Conservation (phyloP, 2,888 invertebrate genomes). For the Nebria salina region DNA sequence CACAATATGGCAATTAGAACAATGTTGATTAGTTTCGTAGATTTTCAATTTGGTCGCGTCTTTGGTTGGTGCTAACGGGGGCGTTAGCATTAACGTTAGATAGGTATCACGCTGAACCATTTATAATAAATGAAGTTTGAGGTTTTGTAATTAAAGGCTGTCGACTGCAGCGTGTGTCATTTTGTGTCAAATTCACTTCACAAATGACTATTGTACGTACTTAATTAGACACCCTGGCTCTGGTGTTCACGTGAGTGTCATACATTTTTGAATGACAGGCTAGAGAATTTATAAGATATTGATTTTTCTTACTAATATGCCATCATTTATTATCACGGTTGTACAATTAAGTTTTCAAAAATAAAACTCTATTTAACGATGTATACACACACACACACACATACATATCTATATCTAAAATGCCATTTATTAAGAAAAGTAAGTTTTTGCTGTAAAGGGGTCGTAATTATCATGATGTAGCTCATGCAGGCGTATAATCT, state of each 20-base stretch:
- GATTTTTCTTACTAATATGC: too few species aligned
- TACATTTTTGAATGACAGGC: background rate
- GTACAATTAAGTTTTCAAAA: too few species aligned
- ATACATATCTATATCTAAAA: too few species aligned
- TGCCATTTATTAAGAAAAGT: too few species aligned
- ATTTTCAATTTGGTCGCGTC: conserved; percentile 23
- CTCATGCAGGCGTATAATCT: too few species aligned
- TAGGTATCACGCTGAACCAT: conserved; percentile 40
- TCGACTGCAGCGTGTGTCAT: conserved; percentile 44
- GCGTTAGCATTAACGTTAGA: conserved; percentile 14
- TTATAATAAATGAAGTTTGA: conserved; percentile 47
- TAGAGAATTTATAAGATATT: too few species aligned
- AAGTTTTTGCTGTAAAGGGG: too few species aligned
- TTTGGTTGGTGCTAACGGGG: background rate
- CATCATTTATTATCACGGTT: too few species aligned
- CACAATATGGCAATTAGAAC: conserved; percentile 51
- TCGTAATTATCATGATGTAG: too few species aligned
- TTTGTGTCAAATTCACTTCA: conserved; percentile 45
- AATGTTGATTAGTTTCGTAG: conserved; percentile 40
- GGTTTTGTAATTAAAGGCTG: conserved; percentile 46
- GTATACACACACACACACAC: too few species aligned
- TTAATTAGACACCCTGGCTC: conserved; percentile 22
- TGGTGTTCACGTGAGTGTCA: background rate
- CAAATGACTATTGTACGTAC: conserved; percentile 41
- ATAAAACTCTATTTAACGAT: too few species aligned